These are phyloP conservation scores for Leptinotarsa tumamoca DNA, from an alignment of 2,888 invertebrate species.

Conservation along the genomic window DNA sequence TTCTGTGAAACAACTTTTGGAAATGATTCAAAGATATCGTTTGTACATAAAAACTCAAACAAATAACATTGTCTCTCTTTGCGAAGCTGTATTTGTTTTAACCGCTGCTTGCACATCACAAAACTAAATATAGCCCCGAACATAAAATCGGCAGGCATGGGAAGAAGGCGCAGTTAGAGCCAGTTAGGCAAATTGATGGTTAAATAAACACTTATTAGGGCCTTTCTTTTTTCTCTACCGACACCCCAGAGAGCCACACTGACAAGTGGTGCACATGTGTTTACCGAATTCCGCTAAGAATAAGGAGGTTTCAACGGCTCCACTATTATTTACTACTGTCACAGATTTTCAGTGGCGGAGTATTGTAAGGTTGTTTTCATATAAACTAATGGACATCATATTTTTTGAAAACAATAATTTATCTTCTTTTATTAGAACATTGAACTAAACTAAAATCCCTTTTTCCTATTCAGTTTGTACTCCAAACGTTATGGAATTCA, in stretches of 20 bases:
- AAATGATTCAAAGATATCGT: not conserved
- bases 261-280: slow-evolving; percentile 66
- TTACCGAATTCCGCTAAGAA: slow-evolving; percentile 50
- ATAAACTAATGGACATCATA: too few species aligned
- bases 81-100: slow-evolving; percentile 41
- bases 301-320: slow-evolving; percentile 21
- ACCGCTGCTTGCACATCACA: slow-evolving; percentile 19
- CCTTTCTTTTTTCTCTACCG: slow-evolving; percentile 49
- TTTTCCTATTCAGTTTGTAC: too few species aligned
- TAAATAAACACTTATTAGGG: slow-evolving; percentile 62
- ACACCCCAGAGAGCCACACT: slow-evolving; percentile 50
- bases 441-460: too few species aligned
- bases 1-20: not conserved
- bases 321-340: slow-evolving; percentile 17
- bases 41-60: slow-evolving; percentile 2
- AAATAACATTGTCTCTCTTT: slow-evolving; percentile 30
- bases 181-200: slow-evolving; percentile 60
- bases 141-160: slow-evolving; percentile 31
- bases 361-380: not conserved
- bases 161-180: slow-evolving; percentile 35
- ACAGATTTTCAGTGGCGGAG: slow-evolving; percentile 9
- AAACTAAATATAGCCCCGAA: slow-evolving; percentile 38
- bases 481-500: too few species aligned
- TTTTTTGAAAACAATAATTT: too few species aligned
- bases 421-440: too few species aligned